phyloP scores from a whole-genome alignment of 2,113 vertebrate species.

The Centropus bengalensis region DNA sequence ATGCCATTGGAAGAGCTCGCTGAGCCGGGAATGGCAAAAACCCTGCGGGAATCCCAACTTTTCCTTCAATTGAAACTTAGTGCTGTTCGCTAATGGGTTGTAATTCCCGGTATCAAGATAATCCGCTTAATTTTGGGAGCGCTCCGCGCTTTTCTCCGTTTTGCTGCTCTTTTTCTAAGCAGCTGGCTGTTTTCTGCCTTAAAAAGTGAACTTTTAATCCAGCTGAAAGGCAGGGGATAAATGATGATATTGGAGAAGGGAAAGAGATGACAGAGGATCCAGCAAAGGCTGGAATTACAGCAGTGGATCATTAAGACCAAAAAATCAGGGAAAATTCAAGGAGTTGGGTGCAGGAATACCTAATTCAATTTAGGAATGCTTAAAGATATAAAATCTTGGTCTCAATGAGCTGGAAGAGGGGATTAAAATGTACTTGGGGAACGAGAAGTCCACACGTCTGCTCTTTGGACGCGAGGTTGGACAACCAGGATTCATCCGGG shows the following conservation, averaged over 20 bases:
- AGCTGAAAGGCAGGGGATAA: background rate
- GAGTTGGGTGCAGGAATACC: background rate
- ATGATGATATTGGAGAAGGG: background rate
- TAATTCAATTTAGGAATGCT: background rate
- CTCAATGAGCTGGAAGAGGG: background rate
- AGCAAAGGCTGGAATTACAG: background rate
- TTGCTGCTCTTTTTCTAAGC: background rate
- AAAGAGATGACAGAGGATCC: background rate
- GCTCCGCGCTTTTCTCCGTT: background rate
- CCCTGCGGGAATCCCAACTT: background rate
- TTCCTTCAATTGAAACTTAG: background rate
- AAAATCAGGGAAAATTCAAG: background rate
- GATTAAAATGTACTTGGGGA: background rate
- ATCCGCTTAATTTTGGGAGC: background rate
- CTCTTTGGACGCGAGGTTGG: background rate
- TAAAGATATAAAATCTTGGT: background rate
- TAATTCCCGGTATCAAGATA: background rate
- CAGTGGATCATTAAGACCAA: background rate
- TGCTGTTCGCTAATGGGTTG: background rate
- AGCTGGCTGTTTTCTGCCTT: background rate
- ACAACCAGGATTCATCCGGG: background rate
- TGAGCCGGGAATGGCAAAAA: background rate
- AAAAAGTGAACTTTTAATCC: background rate
- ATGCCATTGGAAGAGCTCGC: background rate
- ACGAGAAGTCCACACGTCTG: background rate